Base-by-base conservation (phyloP, 2,797 vertebrate species). In the Alfaro cultratus region DNA sequence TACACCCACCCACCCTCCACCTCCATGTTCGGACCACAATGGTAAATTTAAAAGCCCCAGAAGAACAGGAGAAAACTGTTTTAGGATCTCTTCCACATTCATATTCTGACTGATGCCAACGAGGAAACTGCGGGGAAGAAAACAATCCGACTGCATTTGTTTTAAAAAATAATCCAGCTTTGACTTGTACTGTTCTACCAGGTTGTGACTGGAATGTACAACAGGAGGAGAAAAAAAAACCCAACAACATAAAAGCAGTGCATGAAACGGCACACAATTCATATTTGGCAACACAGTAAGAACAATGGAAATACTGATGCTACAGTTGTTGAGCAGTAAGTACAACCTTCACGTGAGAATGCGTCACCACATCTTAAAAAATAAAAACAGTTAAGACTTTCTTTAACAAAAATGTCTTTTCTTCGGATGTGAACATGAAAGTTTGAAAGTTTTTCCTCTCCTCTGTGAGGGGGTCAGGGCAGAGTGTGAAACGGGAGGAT, bases 271-370 rank as follows among this genome's bases (percentile, higher is more conserved):
- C 88, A 93, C 92, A 93, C 87, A 47, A 89, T 80, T 91, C 90
- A 93, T 93, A 95, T 96, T 96, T 96, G 96, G 96, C 95, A 95
- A 94, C 93, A 94, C 93, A 89, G 90, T 88, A 79, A 90, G 81
- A 91, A 94, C 93, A 86, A 94, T 94, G 93, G 92, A 93, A 96
- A 96, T 95, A 95, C 95, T 96, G 94, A 94, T 94, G 94, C 91
- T 95, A 94, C 94, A 93, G 88, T 89, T 90, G 87, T 80, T 88
- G 91, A 94, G 91, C 82, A 90, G 90, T 91, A 93, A 94, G 87
- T 94, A 95, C 91, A 93, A 94, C 94, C 90, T 90, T 93, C 92
- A 95, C 94, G 85, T 93, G 74, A 94, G 92, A 95, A 95, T 94
- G 93, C 89, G 92, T 94, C 86, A 93, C 91, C 88, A 94, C 93